Evolutionary conservation across 2,797 vertebrate genomes (phyloP).

Genomic region (Sebastes reedi): DNA sequence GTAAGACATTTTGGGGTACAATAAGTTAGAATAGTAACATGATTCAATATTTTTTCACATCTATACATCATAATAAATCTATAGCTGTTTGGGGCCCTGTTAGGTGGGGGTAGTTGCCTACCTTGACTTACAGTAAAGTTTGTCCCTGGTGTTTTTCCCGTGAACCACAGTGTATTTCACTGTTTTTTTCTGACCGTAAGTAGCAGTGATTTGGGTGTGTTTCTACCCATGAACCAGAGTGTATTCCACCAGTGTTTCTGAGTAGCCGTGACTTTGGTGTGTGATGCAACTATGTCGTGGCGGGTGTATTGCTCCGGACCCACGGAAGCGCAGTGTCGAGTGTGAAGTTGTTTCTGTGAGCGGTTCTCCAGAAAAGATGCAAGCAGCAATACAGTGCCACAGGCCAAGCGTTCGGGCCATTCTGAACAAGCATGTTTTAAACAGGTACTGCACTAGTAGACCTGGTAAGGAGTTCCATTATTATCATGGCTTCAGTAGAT

Average conservation of each 20-base stretch:
- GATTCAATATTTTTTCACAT: too few relatives aligned
- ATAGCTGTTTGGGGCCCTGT: too few relatives aligned
- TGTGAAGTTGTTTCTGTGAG: background rate
- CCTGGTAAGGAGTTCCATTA: background rate
- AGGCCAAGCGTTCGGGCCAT: too few relatives aligned
- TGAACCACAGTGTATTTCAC: background rate
- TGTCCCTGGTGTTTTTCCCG: background rate
- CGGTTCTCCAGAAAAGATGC: background rate
- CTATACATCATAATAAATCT: too few relatives aligned
- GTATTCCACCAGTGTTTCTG: background rate
- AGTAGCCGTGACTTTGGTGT: background rate
- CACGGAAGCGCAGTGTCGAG: background rate
- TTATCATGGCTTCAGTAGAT: background rate
- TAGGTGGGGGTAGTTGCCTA: too few relatives aligned
- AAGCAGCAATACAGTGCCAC: too few relatives aligned
- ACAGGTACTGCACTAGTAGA: too few relatives aligned
- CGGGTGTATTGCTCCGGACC: background rate
- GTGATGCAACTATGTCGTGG: background rate
- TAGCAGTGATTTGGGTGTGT: background rate
- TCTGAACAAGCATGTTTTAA: too few relatives aligned
- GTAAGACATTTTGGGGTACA: too few relatives aligned
- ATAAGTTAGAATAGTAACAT: too few relatives aligned
- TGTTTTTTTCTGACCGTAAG: background rate
- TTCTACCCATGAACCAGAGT: background rate
- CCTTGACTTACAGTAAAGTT: background rate